Percentiles rank a stretch among this genome's conserved stretches.
Evolutionary conservation across 1,140 invertebrate genomes (phyloP).

Genomic region (Eubasilissa regina): DNA sequence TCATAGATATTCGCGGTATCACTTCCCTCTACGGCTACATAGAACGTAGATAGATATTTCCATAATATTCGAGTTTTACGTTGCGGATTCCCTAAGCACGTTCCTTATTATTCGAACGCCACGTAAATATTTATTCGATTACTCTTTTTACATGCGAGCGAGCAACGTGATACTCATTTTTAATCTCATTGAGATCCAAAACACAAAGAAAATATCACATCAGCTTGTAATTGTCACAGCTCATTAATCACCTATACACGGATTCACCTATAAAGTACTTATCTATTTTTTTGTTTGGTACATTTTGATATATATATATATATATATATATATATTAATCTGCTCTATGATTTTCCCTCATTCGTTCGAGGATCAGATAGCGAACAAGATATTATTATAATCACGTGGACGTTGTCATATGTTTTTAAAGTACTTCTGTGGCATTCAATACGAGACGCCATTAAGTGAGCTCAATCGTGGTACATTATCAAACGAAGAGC

Average conservation of each 20-base stretch:
- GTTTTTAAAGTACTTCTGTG: too few species aligned
- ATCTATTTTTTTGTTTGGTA: neutral
- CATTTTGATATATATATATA: conserved; percentile 7
- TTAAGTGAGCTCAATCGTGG: too few species aligned
- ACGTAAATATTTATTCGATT: neutral
- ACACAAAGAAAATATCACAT: neutral
- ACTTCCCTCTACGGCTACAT: too few species aligned
- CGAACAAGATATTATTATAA: too few species aligned
- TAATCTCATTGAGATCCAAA: neutral
- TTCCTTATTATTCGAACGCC: neutral
- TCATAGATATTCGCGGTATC: too few species aligned
- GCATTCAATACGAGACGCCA: too few species aligned
- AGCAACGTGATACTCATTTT: neutral
- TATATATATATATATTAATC: conserved; percentile 28
- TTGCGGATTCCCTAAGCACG: neutral
- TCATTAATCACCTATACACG: neutral
- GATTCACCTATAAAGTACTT: neutral
- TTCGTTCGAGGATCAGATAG: neutral
- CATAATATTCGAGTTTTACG: conserved; percentile 1
- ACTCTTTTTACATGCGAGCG: neutral
- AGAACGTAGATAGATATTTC: neutral
- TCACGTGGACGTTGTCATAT: too few species aligned
- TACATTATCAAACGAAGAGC: too few species aligned
- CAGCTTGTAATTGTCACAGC: conserved; percentile 8
- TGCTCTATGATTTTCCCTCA: neutral